Evolutionary conservation across 2,797 vertebrate species (phyloP).

Genomic region (Clarias pachynema): DNA sequence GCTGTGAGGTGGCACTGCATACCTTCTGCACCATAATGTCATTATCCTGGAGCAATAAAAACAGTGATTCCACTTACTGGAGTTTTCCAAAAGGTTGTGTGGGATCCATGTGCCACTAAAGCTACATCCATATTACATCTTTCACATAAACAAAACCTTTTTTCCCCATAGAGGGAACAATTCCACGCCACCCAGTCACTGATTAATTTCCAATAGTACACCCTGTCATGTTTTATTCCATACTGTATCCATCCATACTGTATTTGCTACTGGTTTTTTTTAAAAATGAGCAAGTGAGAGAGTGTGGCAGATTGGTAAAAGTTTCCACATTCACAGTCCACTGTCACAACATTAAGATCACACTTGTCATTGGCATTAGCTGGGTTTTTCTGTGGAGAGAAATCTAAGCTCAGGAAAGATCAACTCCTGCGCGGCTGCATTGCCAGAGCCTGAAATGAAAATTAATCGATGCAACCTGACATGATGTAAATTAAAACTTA

Average conservation of each 20-base stretch:
- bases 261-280: background rate
- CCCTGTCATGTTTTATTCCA: background rate
- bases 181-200: background rate
- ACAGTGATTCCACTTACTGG: background rate
- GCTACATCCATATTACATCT: background rate
- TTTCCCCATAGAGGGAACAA: no score
- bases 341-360: slow-evolving; percentile 66
- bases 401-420: slow-evolving; percentile 45
- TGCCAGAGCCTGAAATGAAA: slow-evolving; percentile 23
- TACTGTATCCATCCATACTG: background rate
- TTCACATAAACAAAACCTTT: background rate
- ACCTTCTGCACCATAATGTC: background rate
- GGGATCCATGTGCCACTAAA: background rate
- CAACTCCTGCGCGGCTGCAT: slow-evolving; percentile 39
- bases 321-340: slow-evolving; percentile 42
- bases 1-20: background rate
- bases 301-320: slow-evolving; percentile 15
- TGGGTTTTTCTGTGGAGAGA: slow-evolving; percentile 29
- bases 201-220: background rate
- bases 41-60: background rate
- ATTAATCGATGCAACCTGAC: slow-evolving; percentile 11
- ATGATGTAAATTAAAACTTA: slow-evolving; percentile 7
- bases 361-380: slow-evolving; percentile 40
- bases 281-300: slow-evolving; percentile 9
- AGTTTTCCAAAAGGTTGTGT: background rate